phyloP scores from a whole-genome alignment of 2,888 invertebrate genomes.

The Pilophorus perplexus region DNA sequence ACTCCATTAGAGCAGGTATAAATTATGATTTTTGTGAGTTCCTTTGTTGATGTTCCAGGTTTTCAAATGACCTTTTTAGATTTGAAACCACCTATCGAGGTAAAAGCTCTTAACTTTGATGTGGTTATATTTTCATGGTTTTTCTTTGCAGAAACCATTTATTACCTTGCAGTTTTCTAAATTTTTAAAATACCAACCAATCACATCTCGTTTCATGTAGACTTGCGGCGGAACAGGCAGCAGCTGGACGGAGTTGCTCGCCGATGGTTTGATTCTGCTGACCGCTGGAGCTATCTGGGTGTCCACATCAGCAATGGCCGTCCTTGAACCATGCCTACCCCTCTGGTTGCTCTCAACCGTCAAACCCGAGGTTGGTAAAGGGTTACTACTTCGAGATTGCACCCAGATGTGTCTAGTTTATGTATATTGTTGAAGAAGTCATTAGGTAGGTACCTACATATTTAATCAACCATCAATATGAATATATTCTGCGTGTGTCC shows the following conservation, averaged over 20 bases:
- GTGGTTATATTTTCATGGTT: background rate
- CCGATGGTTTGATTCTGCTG: constrained; percentile 62
- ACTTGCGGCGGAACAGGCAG: background rate
- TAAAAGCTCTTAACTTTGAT: constrained; percentile 15
- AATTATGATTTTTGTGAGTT: constrained; percentile 5
- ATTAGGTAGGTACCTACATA: no score
- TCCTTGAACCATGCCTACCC: constrained; percentile 78
- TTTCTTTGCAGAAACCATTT: background rate
- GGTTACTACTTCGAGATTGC: no score
- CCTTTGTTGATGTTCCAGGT: background rate
- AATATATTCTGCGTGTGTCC: no score
- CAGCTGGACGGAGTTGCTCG: constrained; percentile 15
- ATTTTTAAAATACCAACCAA: background rate
- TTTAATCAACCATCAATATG: no score
- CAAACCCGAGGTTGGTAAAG: constrained; percentile 60
- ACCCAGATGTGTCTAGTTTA: no score
- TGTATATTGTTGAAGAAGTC: no score
- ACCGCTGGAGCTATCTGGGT: constrained; percentile 69
- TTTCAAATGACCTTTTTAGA: constrained; percentile 49
- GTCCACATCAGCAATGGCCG: constrained; percentile 78
- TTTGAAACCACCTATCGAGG: constrained; percentile 49
- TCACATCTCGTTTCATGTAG: background rate
- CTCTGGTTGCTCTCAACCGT: constrained; percentile 72
- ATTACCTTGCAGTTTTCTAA: no score
- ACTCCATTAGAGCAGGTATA: no score